Evolutionary conservation across 2,888 invertebrate species (phyloP).

Genomic region (Fragum fragum): DNA sequence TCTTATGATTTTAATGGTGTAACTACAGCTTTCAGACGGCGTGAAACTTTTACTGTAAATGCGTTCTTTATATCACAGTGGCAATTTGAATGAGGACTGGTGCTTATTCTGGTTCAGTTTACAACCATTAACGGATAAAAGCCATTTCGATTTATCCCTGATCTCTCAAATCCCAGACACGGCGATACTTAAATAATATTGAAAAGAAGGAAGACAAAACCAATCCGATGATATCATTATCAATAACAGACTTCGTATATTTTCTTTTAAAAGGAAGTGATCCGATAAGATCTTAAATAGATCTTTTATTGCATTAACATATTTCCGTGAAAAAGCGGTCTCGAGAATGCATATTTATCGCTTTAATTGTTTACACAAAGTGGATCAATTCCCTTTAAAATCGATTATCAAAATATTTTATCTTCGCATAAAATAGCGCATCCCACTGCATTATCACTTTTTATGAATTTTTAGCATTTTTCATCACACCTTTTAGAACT

Average conservation of each 20-base stretch:
- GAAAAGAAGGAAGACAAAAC: neutral
- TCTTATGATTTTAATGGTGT: too few relatives aligned
- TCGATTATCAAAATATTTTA: conserved; percentile 29
- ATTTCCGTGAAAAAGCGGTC: neutral
- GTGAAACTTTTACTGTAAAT: too few relatives aligned
- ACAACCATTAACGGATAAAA: neutral
- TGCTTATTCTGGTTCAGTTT: too few relatives aligned
- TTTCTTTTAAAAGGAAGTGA: conserved; percentile 1
- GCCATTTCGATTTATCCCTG: neutral
- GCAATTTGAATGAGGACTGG: too few relatives aligned
- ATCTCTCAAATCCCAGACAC: neutral
- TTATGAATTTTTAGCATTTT: conserved; percentile 19
- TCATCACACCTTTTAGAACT: conserved; percentile 10
- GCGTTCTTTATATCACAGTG: too few relatives aligned
- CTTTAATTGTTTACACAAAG: conserved; percentile 18
- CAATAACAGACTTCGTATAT: neutral
- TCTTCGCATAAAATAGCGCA: conserved; percentile 16
- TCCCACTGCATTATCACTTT: conserved; percentile 34
- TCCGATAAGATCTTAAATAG: neutral
- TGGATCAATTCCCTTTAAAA: conserved; percentile 2
- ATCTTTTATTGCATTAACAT: neutral
- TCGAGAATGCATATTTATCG: neutral
- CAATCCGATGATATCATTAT: neutral
- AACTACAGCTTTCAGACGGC: too few relatives aligned
- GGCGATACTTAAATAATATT: neutral